Evolutionary conservation across 2,113 vertebrate genomes (phyloP).

Genomic region (Limanda limanda): DNA sequence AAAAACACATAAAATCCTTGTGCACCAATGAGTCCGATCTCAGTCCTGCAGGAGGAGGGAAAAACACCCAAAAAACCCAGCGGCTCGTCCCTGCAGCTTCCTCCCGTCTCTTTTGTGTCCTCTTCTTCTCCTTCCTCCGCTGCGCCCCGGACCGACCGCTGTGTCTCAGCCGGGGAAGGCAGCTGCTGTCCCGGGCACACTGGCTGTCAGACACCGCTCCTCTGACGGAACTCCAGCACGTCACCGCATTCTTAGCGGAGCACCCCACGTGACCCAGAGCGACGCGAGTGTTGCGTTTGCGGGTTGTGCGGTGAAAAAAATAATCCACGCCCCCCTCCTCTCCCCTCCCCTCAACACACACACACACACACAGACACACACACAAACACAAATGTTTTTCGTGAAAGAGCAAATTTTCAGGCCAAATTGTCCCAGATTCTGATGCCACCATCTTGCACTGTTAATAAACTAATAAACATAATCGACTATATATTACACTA

Average conservation of each 20-base stretch:
- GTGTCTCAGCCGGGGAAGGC: conserved; percentile 33
- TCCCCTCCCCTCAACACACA: not conserved
- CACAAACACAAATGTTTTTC: too few relatives aligned
- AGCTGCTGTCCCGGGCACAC: conserved; percentile 52
- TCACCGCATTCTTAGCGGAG: conserved; percentile 81
- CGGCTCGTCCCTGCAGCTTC: conserved; percentile 7
- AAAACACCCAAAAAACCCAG: too few relatives aligned
- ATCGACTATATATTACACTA: too few relatives aligned
- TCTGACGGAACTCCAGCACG: conserved; percentile 76
- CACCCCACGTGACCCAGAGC: conserved; percentile 78
- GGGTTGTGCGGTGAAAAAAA: conserved; percentile 9
- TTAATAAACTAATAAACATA: too few relatives aligned
- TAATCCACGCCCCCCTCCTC: too few relatives aligned
- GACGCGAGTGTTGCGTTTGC: conserved; percentile 53
- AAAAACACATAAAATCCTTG: conserved; percentile 22
- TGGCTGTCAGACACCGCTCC: conserved; percentile 66
- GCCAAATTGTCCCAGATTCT: too few relatives aligned
- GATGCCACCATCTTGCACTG: too few relatives aligned
- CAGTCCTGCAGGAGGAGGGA: conserved; percentile 24
- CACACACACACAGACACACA: not conserved
- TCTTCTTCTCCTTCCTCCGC: not conserved
- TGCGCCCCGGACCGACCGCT: conserved; percentile 20
- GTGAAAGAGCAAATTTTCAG: too few relatives aligned
- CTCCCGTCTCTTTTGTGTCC: not conserved
- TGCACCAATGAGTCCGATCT: conserved; percentile 31